Evolutionary conservation across 1,140 invertebrate genomes (phyloP).

Genomic region (Condylostylus longicornis): DNA sequence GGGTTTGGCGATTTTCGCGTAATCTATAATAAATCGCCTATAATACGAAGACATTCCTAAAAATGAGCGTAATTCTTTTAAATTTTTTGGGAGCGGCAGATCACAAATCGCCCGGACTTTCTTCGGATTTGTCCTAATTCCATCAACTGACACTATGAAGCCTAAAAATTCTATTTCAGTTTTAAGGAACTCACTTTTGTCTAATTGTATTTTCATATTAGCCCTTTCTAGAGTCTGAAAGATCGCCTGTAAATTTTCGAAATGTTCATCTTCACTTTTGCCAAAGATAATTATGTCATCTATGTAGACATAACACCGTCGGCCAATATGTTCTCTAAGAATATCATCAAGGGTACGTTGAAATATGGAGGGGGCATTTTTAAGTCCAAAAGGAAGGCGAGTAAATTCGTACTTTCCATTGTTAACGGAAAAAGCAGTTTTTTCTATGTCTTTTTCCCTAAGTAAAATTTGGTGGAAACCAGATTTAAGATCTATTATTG

Average conservation of each 20-base stretch:
- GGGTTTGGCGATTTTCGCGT: conserved; percentile 9
- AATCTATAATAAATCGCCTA: conserved; percentile 18
- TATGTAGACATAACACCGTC: neutral
- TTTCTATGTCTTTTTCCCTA: neutral
- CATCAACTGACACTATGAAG: conserved; percentile 9
- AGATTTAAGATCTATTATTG: conserved; percentile 26
- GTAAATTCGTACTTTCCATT: conserved; percentile 1
- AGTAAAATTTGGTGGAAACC: conserved; percentile 1
- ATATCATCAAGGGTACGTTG: neutral
- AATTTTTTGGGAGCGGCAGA: conserved; percentile 7
- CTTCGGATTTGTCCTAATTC: conserved; percentile 11
- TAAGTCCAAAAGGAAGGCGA: neutral
- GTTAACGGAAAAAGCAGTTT: conserved; percentile 1
- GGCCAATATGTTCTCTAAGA: neutral
- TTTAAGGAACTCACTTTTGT: neutral
- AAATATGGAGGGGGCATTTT: conserved; percentile 1
- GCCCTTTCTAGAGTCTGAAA: neutral
- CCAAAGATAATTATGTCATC: neutral
- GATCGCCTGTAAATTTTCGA: neutral
- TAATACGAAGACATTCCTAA: conserved; percentile 8
- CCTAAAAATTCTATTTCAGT: conserved; percentile 10
- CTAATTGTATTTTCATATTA: neutral
- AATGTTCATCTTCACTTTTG: conserved; percentile 2
- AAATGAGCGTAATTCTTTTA: conserved; percentile 7
- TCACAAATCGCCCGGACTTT: conserved; percentile 11